Evolutionary conservation across 2,797 vertebrate genomes (phyloP).

Genomic region (Pseudotriccus pelzelni): DNA sequence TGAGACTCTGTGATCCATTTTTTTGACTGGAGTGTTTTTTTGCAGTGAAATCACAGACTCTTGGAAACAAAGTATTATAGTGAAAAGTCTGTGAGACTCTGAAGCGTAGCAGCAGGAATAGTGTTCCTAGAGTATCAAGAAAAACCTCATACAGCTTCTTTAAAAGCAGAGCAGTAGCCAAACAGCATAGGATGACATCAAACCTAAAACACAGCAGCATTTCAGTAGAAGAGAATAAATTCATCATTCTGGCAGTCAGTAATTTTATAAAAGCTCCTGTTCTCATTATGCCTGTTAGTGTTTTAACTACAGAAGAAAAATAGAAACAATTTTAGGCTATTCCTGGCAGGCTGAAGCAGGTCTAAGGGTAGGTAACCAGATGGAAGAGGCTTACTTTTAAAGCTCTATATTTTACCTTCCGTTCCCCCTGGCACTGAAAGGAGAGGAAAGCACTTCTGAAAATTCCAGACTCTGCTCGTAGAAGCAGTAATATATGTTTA

Average conservation of each 20-base stretch:
- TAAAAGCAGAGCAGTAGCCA: neutral
- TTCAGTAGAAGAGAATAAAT: constrained; percentile 38
- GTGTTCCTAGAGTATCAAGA: neutral
- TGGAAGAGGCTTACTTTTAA: constrained; percentile 44
- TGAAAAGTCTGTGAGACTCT: neutral
- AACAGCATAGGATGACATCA: neutral
- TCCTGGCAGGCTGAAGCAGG: neutral
- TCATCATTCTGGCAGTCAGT: constrained; percentile 24
- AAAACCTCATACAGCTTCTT: neutral
- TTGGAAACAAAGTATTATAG: neutral
- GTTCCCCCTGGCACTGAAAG: neutral
- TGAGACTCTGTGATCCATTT: neutral
- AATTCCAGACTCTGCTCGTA: neutral
- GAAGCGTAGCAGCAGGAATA: neutral
- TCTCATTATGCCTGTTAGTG: constrained; percentile 44
- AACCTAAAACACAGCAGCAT: neutral
- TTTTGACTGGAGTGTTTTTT: neutral
- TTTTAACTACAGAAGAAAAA: constrained; percentile 49
- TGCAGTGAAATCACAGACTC: neutral
- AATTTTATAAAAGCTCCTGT: constrained; percentile 29
- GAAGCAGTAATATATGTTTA: neutral
- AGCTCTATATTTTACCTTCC: constrained; percentile 7
- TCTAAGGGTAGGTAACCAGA: constrained; percentile 38
- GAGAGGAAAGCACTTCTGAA: neutral
- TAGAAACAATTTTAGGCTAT: constrained; percentile 28